phyloP scores from a whole-genome alignment of 2,113 vertebrate genomes.

The Eleginops maclovinus region DNA sequence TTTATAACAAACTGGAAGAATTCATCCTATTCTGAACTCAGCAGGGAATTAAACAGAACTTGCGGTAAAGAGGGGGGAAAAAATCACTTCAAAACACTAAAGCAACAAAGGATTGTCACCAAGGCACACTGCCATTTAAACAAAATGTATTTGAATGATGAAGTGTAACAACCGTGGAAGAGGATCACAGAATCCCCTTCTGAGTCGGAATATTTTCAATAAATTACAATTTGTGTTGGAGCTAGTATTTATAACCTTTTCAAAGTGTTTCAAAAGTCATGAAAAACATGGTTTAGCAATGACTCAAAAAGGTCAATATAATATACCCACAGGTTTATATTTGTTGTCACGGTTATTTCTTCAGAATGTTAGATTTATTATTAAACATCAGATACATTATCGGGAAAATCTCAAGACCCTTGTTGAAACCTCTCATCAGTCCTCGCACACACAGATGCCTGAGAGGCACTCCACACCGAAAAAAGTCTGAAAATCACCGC shows the following conservation, averaged over 20 bases:
- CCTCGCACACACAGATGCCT: slow-evolving; percentile 18
- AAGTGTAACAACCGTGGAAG: neutral
- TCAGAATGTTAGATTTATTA: neutral
- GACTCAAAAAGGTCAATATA: neutral
- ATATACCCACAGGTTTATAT: neutral
- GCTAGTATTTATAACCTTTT: neutral
- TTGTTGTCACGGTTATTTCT: neutral
- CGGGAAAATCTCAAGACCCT: slow-evolving; percentile 23
- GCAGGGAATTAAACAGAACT: neutral
- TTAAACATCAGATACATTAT: slow-evolving; percentile 6
- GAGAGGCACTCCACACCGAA: slow-evolving; percentile 26
- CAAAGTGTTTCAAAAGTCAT: neutral
- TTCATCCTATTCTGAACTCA: neutral
- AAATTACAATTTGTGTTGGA: neutral
- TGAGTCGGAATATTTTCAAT: neutral
- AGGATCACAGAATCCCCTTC: slow-evolving; percentile 6
- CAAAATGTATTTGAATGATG: neutral
- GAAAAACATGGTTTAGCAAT: neutral
- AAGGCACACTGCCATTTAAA: neutral
- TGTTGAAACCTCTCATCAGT: neutral
- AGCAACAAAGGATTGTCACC: neutral
- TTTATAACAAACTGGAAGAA: neutral
- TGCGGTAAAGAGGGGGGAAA: neutral
- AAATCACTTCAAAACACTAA: neutral
- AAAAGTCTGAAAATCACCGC: slow-evolving; percentile 30